Base-by-base conservation (phyloP, 2,113 vertebrate species). In the Toxotes jaculatrix region DNA sequence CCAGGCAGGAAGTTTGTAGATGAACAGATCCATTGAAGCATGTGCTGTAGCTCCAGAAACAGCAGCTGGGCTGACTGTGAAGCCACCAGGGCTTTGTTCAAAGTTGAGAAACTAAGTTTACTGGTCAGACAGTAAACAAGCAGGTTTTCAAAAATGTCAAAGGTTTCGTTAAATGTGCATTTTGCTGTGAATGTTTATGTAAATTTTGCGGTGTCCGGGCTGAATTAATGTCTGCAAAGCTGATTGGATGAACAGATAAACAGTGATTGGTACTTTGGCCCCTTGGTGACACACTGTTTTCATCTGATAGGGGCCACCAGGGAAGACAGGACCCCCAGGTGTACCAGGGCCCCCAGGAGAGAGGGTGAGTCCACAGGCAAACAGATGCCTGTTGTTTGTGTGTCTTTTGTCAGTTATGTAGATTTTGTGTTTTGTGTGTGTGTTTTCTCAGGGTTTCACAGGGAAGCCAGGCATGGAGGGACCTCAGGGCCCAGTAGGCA, bases 401-500 rank as follows among this genome's bases (percentile, higher is more conserved):
- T 76, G 11, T 56, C 14, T 31, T 5, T 23, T 45, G 12, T 32
- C 42, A 67, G 34, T 57, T 40, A 19, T 78, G 10, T 59, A 23
- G 34, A 32, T 60, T 4, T 27, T 63, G 43, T 84, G 34, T 67
- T 66, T 68, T 17, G n/a, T 80, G 13, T 78, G 43, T 66, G 40
- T 85, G 32, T 80, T n/a, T 89, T 57, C 68, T 80, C 87, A 98
- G 97, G 97, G 97, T 36, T 94, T 97, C 69, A 93, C 93, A 63
- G 97, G 97, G 64, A 96, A 97, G 74, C 86, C 93, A 0, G 97
- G 97, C 65, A 19, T 34, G 2, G 95, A 96, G 57, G 97, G 97
- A 82, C 94, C 93, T 0, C 97, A 98, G 86, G 97, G 96, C 84
- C 91, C 93, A 68, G 96, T 98, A 69, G 97, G 97, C 93, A 93